Evolutionary conservation across 2,113 vertebrate species (phyloP), one percentile per base, ranked within the genome.

Genomic region (Eulemur macaco): DNA sequence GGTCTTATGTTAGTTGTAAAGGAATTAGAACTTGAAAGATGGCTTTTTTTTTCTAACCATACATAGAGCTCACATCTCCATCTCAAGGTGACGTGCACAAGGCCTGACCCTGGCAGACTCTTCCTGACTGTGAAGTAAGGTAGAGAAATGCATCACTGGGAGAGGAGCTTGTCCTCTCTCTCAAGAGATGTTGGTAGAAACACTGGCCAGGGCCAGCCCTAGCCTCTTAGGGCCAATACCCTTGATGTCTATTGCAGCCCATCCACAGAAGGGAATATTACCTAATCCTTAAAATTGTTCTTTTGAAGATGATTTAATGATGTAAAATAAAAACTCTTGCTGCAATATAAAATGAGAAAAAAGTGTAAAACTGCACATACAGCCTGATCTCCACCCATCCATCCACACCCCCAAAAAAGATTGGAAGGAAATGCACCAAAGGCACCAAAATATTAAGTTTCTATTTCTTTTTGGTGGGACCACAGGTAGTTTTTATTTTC

Each of bases 401-500:
- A 8, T 34, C 2, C 11, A 1, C 52, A 1, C 52, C 25, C 1
- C 42, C 8, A 10, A 68, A 52, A 45, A 80, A 82, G 6, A 17
- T 25, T 11, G 8, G 29, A 85, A 92, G 37, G 23, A 94, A 89
- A 69, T 56, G 9, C 25, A 82, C 9, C 54, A 73, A 86, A 81
- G 29, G 5, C 47, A 63, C 34, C 71, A 84, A 31, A 50, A 54
- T 58, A 42, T 45, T 58, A 58, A 50, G 56, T 76, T 88, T 69
- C n/a, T 76, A 1, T 42, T 50, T 66, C 80, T 80, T 80, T 21
- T 39, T 73, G n/a, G 18, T 86, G 27, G 12, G 15, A n/a, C 37
- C 83, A 74, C 56, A 76, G 42, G 31, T 39, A 23, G 52, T 73
- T 74, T 86, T 96, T 86, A 64, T 89, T 83, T 92, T 91, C 58